Evolutionary conservation across 2,888 invertebrate genomes (phyloP), one percentile per base, ranked within the genome.

Genomic region (Junonia oenone): DNA sequence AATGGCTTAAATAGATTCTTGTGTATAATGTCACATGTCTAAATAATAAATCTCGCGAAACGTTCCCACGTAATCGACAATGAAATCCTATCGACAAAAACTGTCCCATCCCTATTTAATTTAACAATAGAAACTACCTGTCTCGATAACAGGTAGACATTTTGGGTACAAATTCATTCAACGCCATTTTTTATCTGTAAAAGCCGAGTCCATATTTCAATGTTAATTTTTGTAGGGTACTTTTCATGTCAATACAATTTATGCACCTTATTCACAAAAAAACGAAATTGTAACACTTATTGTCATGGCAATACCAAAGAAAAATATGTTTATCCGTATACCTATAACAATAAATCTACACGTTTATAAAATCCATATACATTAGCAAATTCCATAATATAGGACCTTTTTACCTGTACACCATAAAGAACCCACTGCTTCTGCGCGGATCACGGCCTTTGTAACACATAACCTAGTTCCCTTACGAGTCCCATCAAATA

Each of bases 401-500:
- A 66, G 61, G 63, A 58, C 64, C 65, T 66, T 68, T 64, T 61
- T 67, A 72, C 72, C 71, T 71, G 71, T 59, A 55, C 50, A 19
- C 60, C 55, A 61, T 61, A 63, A 64, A 61, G 61, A 63, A 56
- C 63, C 66, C 31, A 80, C 67, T 76, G 79, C 82, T 73, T 72
- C 81, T 88, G 89, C 86, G 88, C 83, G 81, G 62, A 69, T 59
- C 66, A 46, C 62, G 63, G 64, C 79, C 76, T 81, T 81, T 83
- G 81, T 81, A 64, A 68, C 69, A 75, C 73, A 81, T 86, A 86
- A 87, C 86, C 82, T 83, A 78, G 70, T 70, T 63, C 59, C 35
- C 54, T 55, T 64, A 68, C 71, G 72, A 73, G 75, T 72, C 62
- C 65, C 67, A 63, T 64, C 64, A 67, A 69, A 68, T 62, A 72